phyloP scores from a whole-genome alignment of 2,797 vertebrate genomes.

The Bufotes viridis region DNA sequence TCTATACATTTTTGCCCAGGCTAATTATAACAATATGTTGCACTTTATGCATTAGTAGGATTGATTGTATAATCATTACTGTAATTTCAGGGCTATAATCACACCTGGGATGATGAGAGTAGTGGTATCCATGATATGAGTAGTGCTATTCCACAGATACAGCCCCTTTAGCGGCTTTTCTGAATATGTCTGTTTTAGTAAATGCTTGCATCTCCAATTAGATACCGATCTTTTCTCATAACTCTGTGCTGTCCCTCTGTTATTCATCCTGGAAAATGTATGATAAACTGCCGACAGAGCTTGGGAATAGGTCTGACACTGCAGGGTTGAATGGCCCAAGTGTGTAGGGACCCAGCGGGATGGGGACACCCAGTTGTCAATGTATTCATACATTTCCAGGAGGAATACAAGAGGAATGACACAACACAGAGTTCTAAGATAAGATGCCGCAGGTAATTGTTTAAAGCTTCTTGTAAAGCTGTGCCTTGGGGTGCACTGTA shows the following conservation, averaged over 20 bases:
- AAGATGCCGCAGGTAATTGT: too few species aligned
- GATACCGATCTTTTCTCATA: background rate
- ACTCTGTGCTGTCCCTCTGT: background rate
- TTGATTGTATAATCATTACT: background rate
- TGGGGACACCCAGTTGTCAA: background rate
- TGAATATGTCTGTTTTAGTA: background rate
- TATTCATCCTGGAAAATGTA: background rate
- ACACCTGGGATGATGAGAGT: background rate
- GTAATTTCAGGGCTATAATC: background rate
- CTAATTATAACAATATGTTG: background rate
- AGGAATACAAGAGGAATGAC: too few species aligned
- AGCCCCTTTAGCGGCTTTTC: background rate
- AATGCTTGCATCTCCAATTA: too few species aligned
- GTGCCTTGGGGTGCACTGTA: background rate
- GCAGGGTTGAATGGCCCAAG: background rate
- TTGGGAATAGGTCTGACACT: background rate
- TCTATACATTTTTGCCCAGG: background rate
- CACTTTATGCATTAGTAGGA: constrained; percentile 33
- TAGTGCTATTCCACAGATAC: background rate
- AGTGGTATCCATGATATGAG: background rate
- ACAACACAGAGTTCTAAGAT: too few species aligned
- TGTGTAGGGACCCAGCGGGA: background rate
- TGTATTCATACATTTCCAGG: too few species aligned
- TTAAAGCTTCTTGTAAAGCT: background rate
- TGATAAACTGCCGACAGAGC: background rate